phyloP scores from a whole-genome alignment of 2,888 invertebrate genomes.

The Eupeodes luniger region DNA sequence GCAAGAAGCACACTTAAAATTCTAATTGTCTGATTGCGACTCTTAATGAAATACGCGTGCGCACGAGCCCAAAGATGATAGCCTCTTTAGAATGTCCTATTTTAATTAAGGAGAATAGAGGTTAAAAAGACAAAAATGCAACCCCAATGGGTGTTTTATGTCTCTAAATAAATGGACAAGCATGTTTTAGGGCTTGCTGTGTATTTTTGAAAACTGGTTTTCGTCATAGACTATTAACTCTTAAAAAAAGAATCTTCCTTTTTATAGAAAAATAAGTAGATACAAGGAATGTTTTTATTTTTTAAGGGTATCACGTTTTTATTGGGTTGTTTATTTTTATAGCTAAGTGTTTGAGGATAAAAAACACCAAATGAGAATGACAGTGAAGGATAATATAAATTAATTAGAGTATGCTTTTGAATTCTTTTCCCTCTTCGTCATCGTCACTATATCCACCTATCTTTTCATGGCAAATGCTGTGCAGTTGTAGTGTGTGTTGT shows the following conservation, averaged over 20 bases:
- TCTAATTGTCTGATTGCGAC: conserved; percentile 56
- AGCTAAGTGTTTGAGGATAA: conserved; percentile 49
- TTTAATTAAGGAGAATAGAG: conserved; percentile 42
- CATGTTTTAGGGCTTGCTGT: conserved; percentile 25
- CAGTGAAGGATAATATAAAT: conserved; percentile 62
- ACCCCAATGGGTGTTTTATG: neutral
- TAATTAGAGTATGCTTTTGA: conserved; percentile 68
- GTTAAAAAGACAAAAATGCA: conserved; percentile 31
- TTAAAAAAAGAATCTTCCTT: conserved; percentile 33
- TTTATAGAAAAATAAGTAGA: neutral
- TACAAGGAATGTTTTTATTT: conserved; percentile 23
- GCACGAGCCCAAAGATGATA: conserved; percentile 35
- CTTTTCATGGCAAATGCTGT: conserved; percentile 25
- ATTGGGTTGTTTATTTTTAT: conserved; percentile 70
- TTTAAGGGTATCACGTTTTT: conserved; percentile 47
- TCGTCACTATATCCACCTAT: conserved; percentile 12
- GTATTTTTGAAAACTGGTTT: conserved; percentile 64
- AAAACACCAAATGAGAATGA: conserved; percentile 45
- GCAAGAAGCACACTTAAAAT: conserved; percentile 44
- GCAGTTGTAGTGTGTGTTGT: conserved; percentile 28
- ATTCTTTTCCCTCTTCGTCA: conserved; percentile 32
- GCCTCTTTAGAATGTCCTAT: conserved; percentile 19
- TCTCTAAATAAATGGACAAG: neutral
- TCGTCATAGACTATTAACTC: conserved; percentile 73
- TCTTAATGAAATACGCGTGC: conserved; percentile 61